These are phyloP conservation scores for Phortica okadai DNA, from an alignment of 2,888 invertebrate species.

Conservation along the genomic window DNA sequence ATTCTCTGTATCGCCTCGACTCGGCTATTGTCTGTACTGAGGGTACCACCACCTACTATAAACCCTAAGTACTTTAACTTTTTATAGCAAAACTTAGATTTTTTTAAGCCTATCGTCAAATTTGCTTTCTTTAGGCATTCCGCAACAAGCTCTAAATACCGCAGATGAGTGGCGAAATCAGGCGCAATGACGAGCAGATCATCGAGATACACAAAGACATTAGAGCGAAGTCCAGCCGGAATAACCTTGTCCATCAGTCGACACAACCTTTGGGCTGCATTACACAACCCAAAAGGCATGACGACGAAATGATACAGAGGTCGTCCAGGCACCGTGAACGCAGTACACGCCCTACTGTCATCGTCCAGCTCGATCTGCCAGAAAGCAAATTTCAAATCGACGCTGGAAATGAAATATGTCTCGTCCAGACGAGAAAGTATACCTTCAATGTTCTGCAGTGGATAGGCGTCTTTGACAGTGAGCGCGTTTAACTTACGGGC, in stretches of 20 bases:
- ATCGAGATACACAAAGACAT: conserved; percentile 43
- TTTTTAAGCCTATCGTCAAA: conserved; percentile 36
- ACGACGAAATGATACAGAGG: conserved; percentile 43
- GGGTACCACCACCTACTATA: not conserved
- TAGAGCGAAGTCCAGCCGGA: conserved; percentile 28
- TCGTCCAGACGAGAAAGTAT: conserved; percentile 34
- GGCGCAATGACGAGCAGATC: conserved; percentile 39
- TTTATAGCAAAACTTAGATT: conserved; percentile 35
- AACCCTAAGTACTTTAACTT: conserved; percentile 31
- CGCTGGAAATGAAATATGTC: conserved; percentile 38
- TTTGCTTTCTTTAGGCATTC: conserved; percentile 29
- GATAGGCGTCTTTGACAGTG: conserved; percentile 11
- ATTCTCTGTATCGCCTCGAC: not conserved
- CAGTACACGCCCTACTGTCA: conserved; percentile 28
- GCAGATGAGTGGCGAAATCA: conserved; percentile 34
- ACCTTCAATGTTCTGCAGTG: conserved; percentile 27
- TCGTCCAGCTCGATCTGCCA: conserved; percentile 31
- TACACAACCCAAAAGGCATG: conserved; percentile 34
- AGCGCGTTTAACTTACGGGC: conserved; percentile 32
- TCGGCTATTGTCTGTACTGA: not conserved
- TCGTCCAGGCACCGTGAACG: conserved; percentile 42
- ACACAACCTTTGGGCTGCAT: conserved; percentile 9
- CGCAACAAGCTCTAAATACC: conserved; percentile 21
- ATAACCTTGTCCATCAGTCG: conserved; percentile 44
- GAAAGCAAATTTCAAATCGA: conserved; percentile 35